Evolutionary conservation across 2,113 vertebrate species (phyloP).

Genomic region (Actenoides lindsayi): DNA sequence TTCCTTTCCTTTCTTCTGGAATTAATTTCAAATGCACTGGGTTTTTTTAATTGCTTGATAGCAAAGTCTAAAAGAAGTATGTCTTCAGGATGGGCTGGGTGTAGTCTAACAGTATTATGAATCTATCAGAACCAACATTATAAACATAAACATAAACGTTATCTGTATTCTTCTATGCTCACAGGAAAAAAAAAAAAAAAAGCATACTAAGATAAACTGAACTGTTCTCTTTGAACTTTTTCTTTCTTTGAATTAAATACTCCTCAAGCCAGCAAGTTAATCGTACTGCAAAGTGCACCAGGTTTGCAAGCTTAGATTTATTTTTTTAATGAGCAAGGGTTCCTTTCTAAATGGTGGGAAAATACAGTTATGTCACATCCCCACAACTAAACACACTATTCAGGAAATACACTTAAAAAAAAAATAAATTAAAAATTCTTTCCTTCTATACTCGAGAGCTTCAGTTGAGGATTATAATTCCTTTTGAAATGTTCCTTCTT

Average conservation of each 20-base stretch:
- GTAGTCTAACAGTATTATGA: neutral
- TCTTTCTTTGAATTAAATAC: conserved; percentile 13
- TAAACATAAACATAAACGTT: too few relatives aligned
- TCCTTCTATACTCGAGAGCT: neutral
- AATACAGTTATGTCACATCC: conserved; percentile 12
- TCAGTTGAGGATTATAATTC: neutral
- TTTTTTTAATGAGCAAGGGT: neutral
- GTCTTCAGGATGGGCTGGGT: neutral
- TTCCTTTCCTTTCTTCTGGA: neutral
- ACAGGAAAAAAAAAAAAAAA: neutral
- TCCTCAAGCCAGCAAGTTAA: neutral
- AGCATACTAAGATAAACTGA: neutral
- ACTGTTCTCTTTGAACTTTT: neutral
- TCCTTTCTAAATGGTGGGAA: conserved; percentile 40
- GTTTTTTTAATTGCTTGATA: neutral
- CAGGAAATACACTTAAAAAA: neutral
- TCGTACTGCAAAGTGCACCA: neutral
- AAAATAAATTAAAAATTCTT: neutral
- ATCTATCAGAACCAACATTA: neutral
- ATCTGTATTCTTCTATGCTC: neutral
- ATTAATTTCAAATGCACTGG: neutral
- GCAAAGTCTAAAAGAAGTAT: neutral
- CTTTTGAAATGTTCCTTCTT: neutral
- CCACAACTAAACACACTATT: neutral
- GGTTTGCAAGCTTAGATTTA: neutral